These are phyloP conservation scores for Yponomeuta cagnagella DNA, from an alignment of 2,888 invertebrate species.

Conservation along the genomic window DNA sequence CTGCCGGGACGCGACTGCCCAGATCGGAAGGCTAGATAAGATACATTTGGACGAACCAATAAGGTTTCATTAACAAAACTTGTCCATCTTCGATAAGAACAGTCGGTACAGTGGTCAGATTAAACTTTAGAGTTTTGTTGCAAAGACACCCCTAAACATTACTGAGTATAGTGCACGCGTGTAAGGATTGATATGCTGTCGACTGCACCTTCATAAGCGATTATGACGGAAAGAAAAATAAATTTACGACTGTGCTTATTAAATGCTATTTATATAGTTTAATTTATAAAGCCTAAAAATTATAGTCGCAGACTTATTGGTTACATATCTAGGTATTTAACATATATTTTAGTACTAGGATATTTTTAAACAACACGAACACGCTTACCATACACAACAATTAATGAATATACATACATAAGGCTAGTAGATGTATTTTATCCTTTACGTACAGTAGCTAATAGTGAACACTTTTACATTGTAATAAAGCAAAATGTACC, in stretches of 20 bases:
- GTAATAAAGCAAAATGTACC: background rate
- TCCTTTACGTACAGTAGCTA: slow-evolving; percentile 3
- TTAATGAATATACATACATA: background rate
- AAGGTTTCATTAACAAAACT: too few relatives aligned
- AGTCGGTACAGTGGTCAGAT: too few relatives aligned
- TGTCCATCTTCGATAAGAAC: too few relatives aligned
- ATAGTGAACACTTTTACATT: background rate
- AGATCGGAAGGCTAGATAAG: too few relatives aligned
- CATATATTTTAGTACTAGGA: slow-evolving; percentile 14
- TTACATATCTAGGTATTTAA: background rate
- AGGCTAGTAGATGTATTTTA: background rate
- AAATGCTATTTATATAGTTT: background rate
- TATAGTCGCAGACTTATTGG: background rate
- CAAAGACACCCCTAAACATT: too few relatives aligned
- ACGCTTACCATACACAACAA: slow-evolving; percentile 4
- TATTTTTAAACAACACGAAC: slow-evolving; percentile 23
- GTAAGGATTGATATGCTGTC: background rate
- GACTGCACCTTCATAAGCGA: background rate
- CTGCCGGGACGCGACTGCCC: too few relatives aligned
- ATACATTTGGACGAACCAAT: too few relatives aligned
- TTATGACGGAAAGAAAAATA: background rate
- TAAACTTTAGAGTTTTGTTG: too few relatives aligned
- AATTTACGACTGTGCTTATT: background rate
- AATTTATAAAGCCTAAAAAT: background rate
- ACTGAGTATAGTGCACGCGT: too few relatives aligned